Evolutionary conservation across 2,888 invertebrate genomes (phyloP).

Genomic region (Archaeoteleia sp.): DNA sequence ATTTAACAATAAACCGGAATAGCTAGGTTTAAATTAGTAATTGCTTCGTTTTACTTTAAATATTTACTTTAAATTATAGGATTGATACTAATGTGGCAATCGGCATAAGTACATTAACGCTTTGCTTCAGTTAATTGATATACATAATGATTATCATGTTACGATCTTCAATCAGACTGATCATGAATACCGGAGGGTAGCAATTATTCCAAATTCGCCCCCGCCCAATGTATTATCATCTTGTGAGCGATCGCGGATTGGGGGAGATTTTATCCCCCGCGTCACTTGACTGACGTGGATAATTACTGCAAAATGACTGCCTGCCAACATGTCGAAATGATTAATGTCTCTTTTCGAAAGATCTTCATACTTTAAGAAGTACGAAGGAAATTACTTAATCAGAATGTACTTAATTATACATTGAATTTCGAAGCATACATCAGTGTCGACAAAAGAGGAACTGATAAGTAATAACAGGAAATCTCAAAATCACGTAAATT

Average conservation of each 20-base stretch:
- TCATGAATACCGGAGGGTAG: constrained; percentile 8
- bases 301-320: constrained; percentile 27
- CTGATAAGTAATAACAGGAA: background rate
- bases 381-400: constrained; percentile 12
- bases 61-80: constrained; percentile 22
- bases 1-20: too few relatives aligned
- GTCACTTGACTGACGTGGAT: constrained; percentile 21
- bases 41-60: too few relatives aligned
- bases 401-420: constrained; percentile 7
- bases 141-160: constrained; percentile 7
- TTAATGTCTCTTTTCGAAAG: constrained; percentile 12
- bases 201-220: constrained; percentile 14
- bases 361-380: constrained; percentile 14
- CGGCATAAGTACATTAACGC: constrained; percentile 16
- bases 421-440: constrained; percentile 15
- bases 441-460: constrained; percentile 1
- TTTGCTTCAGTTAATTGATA: constrained; percentile 21
- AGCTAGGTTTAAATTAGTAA: constrained; percentile 20
- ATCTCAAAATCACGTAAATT: background rate
- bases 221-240: background rate
- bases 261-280: constrained; percentile 15
- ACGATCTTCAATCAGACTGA: constrained; percentile 13
- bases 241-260: background rate
- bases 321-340: constrained; percentile 25
- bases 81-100: constrained; percentile 19